phyloP scores from a whole-genome alignment of 2,113 vertebrate genomes.

The Vidua chalybeata region DNA sequence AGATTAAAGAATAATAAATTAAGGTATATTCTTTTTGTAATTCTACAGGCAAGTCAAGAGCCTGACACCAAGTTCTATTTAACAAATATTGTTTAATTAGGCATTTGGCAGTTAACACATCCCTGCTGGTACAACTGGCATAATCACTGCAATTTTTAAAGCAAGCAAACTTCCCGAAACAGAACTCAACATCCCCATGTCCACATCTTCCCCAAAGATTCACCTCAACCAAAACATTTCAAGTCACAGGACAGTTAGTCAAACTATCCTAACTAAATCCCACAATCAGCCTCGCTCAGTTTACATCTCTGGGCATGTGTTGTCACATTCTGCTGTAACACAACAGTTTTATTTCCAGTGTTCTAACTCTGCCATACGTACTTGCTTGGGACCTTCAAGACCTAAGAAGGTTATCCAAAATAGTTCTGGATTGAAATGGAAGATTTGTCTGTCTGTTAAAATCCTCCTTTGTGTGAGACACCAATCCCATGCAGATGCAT shows the following conservation, averaged over 20 bases:
- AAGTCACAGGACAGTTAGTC: neutral
- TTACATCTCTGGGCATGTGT: neutral
- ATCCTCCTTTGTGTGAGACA: neutral
- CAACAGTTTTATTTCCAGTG: neutral
- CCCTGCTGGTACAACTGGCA: neutral
- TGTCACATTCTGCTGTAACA: neutral
- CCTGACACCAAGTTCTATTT: neutral
- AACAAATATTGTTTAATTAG: neutral
- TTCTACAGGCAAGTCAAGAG: neutral
- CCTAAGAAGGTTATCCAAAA: neutral
- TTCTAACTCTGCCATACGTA: neutral
- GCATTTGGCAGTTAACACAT: neutral
- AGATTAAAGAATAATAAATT: neutral
- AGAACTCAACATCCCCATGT: neutral
- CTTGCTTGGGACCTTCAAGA: neutral
- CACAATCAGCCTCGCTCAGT: fast-evolving
- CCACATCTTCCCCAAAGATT: neutral
- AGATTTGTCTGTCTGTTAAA: neutral
- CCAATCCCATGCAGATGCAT: neutral
- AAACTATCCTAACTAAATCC: neutral
- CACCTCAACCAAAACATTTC: neutral
- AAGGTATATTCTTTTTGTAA: neutral
- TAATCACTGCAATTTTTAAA: neutral
- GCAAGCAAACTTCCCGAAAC: neutral
- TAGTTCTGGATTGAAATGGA: neutral